Evolutionary conservation across 2,888 invertebrate genomes (phyloP).

Genomic region (Sisyra terminalis): DNA sequence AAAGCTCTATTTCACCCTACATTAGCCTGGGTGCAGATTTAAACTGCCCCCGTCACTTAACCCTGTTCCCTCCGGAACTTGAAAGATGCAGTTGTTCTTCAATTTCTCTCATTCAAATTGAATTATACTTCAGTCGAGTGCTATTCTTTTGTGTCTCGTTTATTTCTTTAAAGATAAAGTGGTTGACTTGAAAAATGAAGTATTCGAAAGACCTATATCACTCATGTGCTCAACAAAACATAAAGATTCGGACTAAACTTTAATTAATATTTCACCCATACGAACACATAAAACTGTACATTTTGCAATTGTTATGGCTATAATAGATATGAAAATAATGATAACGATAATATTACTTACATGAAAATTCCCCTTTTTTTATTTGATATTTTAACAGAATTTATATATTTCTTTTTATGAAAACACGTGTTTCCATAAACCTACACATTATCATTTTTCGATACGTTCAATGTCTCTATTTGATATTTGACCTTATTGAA

Average conservation of each 20-base stretch:
- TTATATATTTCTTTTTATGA: constrained; percentile 3
- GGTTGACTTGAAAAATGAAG: constrained; percentile 4
- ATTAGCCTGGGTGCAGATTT: constrained; percentile 8
- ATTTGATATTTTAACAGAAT: constrained; percentile 1
- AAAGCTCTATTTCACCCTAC: constrained; percentile 9
- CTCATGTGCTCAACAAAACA: no score
- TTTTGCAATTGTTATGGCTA: no score
- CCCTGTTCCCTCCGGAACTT: constrained; percentile 17
- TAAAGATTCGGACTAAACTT: no score
- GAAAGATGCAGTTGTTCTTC: constrained; percentile 1
- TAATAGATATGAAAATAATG: neutral
- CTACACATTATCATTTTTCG: constrained; percentile 1
- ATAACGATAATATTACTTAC: constrained; percentile 1
- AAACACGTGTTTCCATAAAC: constrained; percentile 4
- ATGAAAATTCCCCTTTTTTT: constrained; percentile 1
- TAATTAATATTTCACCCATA: no score
- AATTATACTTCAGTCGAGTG: constrained; percentile 26
- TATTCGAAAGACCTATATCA: no score
- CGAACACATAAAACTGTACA: no score
- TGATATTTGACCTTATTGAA: no score
- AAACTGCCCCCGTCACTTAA: constrained; percentile 21
- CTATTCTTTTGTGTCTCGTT: neutral
- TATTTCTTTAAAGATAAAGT: constrained; percentile 2
- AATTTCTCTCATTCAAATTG: constrained; percentile 28
- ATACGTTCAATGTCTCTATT: neutral